Evolutionary conservation across 2,888 invertebrate genomes (phyloP).

Genomic region (Orthosia cruda): DNA sequence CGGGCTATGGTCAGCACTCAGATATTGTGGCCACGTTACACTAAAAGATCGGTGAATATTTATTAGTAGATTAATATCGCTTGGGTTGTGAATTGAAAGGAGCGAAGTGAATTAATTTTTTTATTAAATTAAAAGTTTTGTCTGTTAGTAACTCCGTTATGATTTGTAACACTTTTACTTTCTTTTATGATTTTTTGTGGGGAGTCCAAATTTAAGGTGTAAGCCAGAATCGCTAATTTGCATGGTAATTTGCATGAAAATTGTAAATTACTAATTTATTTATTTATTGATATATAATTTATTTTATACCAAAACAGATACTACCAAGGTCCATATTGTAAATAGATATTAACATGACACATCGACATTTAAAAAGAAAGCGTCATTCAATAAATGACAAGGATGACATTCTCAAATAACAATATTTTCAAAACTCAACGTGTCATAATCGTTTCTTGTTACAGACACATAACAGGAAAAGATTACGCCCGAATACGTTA

Average conservation of each 20-base stretch:
- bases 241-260: no score
- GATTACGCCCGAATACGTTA: no score
- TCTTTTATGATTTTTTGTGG: not conserved
- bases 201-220: not conserved
- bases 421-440: not conserved
- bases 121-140: constrained; percentile 9
- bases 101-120: not conserved
- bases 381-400: not conserved
- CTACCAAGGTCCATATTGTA: not conserved
- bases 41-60: constrained; percentile 58
- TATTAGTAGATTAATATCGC: constrained; percentile 50
- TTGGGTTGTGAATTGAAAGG: constrained; percentile 21
- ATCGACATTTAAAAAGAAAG: not conserved
- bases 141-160: not conserved
- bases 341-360: not conserved
- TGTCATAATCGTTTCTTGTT: not conserved
- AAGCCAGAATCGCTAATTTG: not conserved
- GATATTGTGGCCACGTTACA: constrained; percentile 49
- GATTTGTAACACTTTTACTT: not conserved
- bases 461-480: no score
- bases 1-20: constrained; percentile 67
- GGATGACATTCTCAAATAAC: not conserved
- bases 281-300: no score
- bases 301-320: no score
- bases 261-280: no score